Evolutionary conservation across 2,888 invertebrate genomes (phyloP), one percentile per base, ranked within the genome.

Genomic region (Eupithecia pulchellata): DNA sequence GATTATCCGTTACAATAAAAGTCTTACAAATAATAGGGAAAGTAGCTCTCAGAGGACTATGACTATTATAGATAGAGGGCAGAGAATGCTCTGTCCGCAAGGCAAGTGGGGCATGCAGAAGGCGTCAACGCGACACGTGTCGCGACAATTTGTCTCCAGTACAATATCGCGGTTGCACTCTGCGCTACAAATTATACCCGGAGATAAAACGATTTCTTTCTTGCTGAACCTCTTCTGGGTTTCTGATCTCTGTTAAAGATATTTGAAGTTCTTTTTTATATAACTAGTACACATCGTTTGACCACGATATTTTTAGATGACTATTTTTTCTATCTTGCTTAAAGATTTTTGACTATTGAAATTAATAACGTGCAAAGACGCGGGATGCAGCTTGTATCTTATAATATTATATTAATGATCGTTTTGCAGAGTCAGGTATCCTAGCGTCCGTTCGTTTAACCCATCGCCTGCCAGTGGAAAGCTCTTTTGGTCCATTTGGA

Each of bases 101-200:
- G 65, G 74, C 13, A 79, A 86, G 66, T 77, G 61, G 55, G 62
- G 52, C 66, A 58, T 72, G 52, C 52, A 77, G 76, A 77, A 77
- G 78, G 75, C 66, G 72, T 70, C 75, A 76, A 77, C 78, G 77
- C 79, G 75, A 82, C 86, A 86, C 80, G 81, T 86, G 87, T 82
- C 81, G 83, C 78, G 81, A 80, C 81, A 82, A 87, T 86, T 85
- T 85, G 85, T 87, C 84, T 83, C 77, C 66, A 34, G 68, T 77
- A 84, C 84, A 85, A 86, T 84, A 85, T 80, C 77, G 77, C 77
- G 67, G 73, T 72, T 66, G 69, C 74, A 71, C 64, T 71, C 62
- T 66, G 30, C 58, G 30, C 63, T 65, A 65, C 72, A 52, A 20
- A n/a, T 20, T 52, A n/a, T 63, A 39, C 17, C 29, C 27, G 27